A percentile compares a stretch with the other conserved stretches of the same genome.
phyloP scores from a whole-genome alignment of 2,113 vertebrate genomes.

The Eulacestoma nigropectus region DNA sequence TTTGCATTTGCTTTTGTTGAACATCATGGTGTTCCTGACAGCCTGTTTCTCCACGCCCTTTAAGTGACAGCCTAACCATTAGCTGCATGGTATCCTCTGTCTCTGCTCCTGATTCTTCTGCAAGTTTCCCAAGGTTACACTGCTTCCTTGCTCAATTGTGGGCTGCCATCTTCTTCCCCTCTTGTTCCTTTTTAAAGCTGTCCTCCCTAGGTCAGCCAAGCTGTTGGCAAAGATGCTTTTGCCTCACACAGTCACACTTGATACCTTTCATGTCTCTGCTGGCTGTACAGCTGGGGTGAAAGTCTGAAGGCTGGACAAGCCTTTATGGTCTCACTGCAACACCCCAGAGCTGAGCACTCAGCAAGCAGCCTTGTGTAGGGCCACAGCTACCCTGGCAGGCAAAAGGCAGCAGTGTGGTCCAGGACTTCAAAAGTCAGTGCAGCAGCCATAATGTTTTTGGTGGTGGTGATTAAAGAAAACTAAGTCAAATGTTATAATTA shows the following conservation, averaged over 20 bases:
- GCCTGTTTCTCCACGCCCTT: background rate
- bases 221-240: background rate
- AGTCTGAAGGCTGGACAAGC: background rate
- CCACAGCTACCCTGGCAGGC: background rate
- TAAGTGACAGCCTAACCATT: background rate
- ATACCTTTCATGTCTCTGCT: background rate
- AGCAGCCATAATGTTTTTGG: background rate
- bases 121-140: background rate
- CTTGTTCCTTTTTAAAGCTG: background rate
- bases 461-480: background rate
- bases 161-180: background rate
- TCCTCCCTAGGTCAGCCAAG: background rate
- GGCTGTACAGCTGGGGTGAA: background rate
- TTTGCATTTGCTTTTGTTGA: background rate
- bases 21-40: background rate
- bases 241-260: background rate
- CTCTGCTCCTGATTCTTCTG: background rate
- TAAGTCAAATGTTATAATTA: background rate
- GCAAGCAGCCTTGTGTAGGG: background rate
- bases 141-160: background rate
- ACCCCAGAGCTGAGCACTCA: rapidly evolving
- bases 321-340: background rate
- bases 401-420: background rate
- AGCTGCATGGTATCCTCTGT: background rate
- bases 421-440: background rate